Conservation (phyloP, 2,113 vertebrate species). For the Stigmatopora nigra region DNA sequence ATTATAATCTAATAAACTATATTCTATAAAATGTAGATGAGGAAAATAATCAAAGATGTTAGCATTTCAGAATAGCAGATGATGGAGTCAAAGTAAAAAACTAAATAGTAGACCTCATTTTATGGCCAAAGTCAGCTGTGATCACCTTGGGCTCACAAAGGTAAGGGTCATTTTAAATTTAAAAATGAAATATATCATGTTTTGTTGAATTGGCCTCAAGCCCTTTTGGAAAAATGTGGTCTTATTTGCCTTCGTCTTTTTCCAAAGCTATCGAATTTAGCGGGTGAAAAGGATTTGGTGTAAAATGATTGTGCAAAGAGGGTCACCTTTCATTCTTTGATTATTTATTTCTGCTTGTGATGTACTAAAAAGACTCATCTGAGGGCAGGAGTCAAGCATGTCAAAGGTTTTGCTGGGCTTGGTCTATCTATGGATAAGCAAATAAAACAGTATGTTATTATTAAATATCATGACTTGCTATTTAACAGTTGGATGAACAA, state of each 20-base stretch:
- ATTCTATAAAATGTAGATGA: too few species aligned
- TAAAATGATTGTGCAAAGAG: conserved; percentile 31
- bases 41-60: too few species aligned
- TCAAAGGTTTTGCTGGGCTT: conserved; percentile 18
- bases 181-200: not conserved
- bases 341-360: conserved; percentile 3
- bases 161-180: not conserved
- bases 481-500: conserved; percentile 35
- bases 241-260: conserved; percentile 52
- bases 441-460: conserved; percentile 30
- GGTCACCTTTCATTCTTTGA: conserved; percentile 11
- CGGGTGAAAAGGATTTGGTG: not conserved
- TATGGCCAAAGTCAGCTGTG: too few species aligned
- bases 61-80: too few species aligned
- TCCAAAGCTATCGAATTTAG: conserved; percentile 15
- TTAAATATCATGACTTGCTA: conserved; percentile 21
- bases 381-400: conserved; percentile 10
- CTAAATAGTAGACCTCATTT: too few species aligned
- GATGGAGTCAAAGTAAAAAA: too few species aligned
- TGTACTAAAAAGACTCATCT: conserved; percentile 6
- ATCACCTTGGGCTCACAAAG: not conserved
- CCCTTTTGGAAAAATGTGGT: conserved; percentile 61
- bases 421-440: conserved; percentile 24
- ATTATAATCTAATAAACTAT: too few species aligned
- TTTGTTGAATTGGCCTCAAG: not conserved